Base-by-base conservation (phyloP, 2,888 invertebrate genomes). In the Colostygia pectinataria region DNA sequence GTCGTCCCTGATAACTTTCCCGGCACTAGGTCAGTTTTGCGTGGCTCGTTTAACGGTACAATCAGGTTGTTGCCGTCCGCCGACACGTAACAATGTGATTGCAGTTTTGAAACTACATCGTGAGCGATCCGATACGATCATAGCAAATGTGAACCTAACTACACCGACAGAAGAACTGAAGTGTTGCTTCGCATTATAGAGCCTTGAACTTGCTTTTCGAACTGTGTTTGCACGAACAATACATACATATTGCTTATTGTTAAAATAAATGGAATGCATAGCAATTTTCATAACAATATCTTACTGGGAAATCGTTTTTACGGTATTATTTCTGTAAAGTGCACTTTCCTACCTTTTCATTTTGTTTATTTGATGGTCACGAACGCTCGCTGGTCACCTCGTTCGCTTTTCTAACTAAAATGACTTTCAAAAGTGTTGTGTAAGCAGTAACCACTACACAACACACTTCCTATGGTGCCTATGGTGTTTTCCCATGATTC, bases 11-110 rank as follows among this genome's bases (percentile, higher is more conserved):
- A 83, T 86, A 85, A 81, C 82, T 85, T 83, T 82, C 84, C 80
- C 83, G 85, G 80, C 83, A 90, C 83, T 90, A 89, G 89, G 89
- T 90, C 89, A 89, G 87, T 86, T 89, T 80, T 85, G 85, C 82
- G 78, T 80, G 77, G 80, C 79, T 80, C 81, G 79, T 72, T 71
- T 87, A 90, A 90, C 89, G 89, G 89, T 90, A 89, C 79, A 83
- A 80, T 86, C 89, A 84, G 83, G 87, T 88, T 86, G 83, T 78
- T 77, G 82, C 77, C 80, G 83, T 75, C 81, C 79, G 74, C 69
- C 70, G 82, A 80, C 78, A 83, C 83, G 78, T 85, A 84, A 84
- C 79, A 83, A 77, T 84, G 85, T 81, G 81, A 85, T 80, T 87
- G 86, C 86, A 87, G 76, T 85, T 87, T 85, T 80, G 71, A 80